Conservation (phyloP, 2,113 vertebrate species). For the Entelurus aequoreus region DNA sequence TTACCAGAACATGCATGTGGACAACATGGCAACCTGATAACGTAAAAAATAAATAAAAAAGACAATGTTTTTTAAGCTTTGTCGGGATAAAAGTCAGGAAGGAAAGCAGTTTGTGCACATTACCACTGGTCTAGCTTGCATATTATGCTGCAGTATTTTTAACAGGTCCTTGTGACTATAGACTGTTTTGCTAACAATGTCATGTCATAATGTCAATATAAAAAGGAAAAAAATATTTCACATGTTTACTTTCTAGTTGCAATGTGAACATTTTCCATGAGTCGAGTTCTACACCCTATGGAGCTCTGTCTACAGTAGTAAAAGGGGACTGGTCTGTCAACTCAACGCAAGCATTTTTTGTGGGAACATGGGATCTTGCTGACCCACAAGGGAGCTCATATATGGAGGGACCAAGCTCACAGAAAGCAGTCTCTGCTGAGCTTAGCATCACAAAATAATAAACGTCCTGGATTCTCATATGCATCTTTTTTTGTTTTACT, state of each 20-base stretch:
- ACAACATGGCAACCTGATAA: too few species aligned
- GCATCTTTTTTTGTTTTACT: constrained; percentile 8
- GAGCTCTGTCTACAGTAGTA: constrained; percentile 38
- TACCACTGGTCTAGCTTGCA: background rate
- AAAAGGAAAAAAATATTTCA: too few species aligned
- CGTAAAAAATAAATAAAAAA: too few species aligned
- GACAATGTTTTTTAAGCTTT: too few species aligned
- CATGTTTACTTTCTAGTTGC: background rate
- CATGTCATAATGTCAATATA: background rate
- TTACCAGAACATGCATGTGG: too few species aligned
- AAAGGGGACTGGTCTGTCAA: constrained; percentile 49
- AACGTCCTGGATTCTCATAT: constrained; percentile 11
- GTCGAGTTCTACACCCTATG: background rate
- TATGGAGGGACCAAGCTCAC: background rate
- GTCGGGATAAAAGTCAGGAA: too few species aligned
- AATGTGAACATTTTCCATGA: background rate
- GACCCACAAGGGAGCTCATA: constrained; percentile 46
- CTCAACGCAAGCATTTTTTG: constrained; percentile 44
- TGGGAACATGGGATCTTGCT: constrained; percentile 48
- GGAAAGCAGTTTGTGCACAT: background rate
- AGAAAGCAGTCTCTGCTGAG: background rate
- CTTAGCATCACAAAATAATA: constrained; percentile 12
- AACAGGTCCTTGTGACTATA: background rate
- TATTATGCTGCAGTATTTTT: background rate
- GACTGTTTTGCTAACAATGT: background rate